A percentile compares a stretch with the other conserved stretches of the same genome.
These are phyloP conservation scores for Amblyjoppa proteus DNA, from an alignment of 2,888 invertebrate species.

Conservation along the genomic window DNA sequence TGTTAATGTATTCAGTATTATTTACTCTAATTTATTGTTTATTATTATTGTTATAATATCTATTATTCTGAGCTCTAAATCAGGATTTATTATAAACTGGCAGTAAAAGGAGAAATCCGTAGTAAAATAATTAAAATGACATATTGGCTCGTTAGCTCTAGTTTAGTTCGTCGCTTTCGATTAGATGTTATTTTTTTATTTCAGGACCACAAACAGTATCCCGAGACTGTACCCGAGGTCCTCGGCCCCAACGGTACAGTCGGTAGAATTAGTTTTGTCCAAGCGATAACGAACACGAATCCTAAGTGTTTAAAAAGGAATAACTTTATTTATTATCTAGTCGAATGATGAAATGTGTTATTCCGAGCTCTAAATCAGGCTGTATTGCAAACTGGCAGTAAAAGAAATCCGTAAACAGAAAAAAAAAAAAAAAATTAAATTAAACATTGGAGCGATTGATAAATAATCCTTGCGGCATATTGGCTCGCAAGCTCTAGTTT, in stretches of 20 bases:
- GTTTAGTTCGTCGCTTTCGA: not conserved
- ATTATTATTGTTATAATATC: not conserved
- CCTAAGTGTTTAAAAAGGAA: not conserved
- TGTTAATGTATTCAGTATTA: no score
- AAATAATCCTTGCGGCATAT: no score
- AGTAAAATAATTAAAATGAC: no score
- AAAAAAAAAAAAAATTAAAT: no score
- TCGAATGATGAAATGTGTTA: not conserved
- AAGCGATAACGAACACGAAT: not conserved
- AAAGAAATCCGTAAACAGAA: not conserved
- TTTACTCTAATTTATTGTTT: no score
- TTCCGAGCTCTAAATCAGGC: not conserved
- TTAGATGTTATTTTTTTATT: not conserved
- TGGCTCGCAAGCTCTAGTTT: no score
- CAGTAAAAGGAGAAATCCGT: not conserved
- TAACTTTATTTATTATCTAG: not conserved
- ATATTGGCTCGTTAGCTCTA: not conserved
- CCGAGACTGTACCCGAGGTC: not conserved
- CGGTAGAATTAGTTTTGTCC: conserved; percentile 67
- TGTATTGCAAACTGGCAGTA: not conserved
- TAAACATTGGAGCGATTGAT: not conserved
- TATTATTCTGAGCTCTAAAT: not conserved
- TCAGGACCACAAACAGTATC: not conserved
- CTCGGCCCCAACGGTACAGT: conserved; percentile 69
- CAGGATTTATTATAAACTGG: no score